Conservation (phyloP, 1,140 invertebrate genomes). For the Anagrus nilaparvatae region DNA sequence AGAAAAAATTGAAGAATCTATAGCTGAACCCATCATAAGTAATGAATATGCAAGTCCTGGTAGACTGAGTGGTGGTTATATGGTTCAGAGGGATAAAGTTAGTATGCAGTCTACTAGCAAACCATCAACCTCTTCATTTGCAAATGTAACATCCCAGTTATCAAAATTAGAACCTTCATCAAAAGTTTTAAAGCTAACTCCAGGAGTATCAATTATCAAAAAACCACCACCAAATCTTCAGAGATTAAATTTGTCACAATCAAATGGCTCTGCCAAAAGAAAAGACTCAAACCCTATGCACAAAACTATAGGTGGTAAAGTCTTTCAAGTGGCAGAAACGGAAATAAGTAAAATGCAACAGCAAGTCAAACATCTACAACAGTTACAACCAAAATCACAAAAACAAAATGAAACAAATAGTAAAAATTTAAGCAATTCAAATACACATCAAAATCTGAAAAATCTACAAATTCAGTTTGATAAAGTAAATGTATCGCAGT, state of each 20-base stretch:
- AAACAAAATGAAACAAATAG: slow-evolving; percentile 36
- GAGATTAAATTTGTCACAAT: slow-evolving; percentile 23
- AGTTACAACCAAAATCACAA: slow-evolving; percentile 37
- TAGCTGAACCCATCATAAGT: slow-evolving; percentile 27
- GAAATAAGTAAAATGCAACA: slow-evolving; percentile 32
- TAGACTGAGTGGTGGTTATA: slow-evolving; percentile 30
- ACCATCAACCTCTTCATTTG: background rate
- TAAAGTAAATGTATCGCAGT: slow-evolving; percentile 27
- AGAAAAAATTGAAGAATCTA: slow-evolving; percentile 37
- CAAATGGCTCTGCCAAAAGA: slow-evolving; percentile 22
- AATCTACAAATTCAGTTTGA: too few relatives aligned
- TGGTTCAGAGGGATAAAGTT: slow-evolving; percentile 19
- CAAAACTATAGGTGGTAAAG: slow-evolving; percentile 27
- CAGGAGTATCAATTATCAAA: slow-evolving; percentile 38
- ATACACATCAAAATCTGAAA: too few relatives aligned
- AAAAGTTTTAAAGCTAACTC: slow-evolving; percentile 26
- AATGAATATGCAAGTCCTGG: slow-evolving; percentile 28
- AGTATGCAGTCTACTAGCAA: slow-evolving; percentile 14
- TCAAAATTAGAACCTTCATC: slow-evolving; percentile 7
- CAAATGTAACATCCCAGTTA: slow-evolving; percentile 10
- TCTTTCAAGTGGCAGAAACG: slow-evolving; percentile 34
- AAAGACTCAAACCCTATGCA: slow-evolving; percentile 20
- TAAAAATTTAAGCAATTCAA: too few relatives aligned
- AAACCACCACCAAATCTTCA: slow-evolving; percentile 38
- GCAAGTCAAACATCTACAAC: slow-evolving; percentile 35